These are phyloP conservation scores for Varanus salvator DNA, from an alignment of 2,113 vertebrate species.

Conservation along the genomic window DNA sequence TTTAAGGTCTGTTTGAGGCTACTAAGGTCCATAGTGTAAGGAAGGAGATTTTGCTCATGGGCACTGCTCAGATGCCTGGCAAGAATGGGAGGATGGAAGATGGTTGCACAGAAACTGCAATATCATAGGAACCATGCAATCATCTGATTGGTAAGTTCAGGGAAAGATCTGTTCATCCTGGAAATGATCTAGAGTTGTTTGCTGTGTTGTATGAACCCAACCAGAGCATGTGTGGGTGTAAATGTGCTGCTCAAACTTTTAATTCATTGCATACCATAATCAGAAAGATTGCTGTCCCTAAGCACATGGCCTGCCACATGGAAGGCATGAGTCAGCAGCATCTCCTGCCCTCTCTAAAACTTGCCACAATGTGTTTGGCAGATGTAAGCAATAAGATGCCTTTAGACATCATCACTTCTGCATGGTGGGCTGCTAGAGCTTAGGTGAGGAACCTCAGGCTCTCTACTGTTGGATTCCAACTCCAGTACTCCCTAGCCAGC, in stretches of 20 bases:
- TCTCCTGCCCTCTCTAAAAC: neutral
- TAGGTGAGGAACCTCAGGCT: too few relatives aligned
- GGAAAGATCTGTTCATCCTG: too few relatives aligned
- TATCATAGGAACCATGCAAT: too few relatives aligned
- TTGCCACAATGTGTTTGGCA: neutral
- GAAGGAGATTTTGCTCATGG: too few relatives aligned
- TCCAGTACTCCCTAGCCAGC: neutral
- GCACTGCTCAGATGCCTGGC: too few relatives aligned
- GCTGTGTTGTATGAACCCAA: too few relatives aligned
- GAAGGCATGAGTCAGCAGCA: neutral
- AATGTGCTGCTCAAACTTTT: neutral
- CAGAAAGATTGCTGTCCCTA: neutral
- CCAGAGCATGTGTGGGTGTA: neutral
- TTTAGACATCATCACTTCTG: neutral
- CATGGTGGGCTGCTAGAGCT: neutral
- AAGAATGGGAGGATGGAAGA: too few relatives aligned
- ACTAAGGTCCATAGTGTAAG: too few relatives aligned
- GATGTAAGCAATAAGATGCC: neutral
- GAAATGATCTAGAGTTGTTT: too few relatives aligned
- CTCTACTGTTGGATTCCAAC: neutral
- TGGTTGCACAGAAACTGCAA: too few relatives aligned
- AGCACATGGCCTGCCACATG: neutral
- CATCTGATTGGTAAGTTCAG: too few relatives aligned
- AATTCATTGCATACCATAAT: neutral
- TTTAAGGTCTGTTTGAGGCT: too few relatives aligned